Evolutionary conservation across 2,888 invertebrate species (phyloP).

Genomic region (Pristionchus entomophagus): DNA sequence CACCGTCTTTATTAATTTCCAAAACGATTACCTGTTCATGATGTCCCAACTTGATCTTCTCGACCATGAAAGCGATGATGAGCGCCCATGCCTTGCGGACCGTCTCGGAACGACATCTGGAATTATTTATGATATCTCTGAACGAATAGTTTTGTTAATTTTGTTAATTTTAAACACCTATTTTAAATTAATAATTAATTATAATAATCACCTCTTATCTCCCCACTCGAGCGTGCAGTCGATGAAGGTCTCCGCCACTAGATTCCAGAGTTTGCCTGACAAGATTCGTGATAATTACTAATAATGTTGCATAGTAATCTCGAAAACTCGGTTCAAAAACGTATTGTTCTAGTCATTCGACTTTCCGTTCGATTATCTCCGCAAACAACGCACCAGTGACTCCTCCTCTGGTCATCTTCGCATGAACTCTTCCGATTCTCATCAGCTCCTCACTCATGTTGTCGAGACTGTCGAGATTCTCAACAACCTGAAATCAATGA

Average conservation of each 20-base stretch:
- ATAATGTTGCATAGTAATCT: background rate
- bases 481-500: conserved; percentile 70
- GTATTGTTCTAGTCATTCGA: too few relatives aligned
- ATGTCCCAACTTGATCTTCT: conserved; percentile 74
- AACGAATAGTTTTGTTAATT: too few relatives aligned
- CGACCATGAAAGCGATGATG: conserved; percentile 74
- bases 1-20: too few relatives aligned
- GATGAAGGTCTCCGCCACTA: conserved; percentile 74
- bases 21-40: conserved; percentile 74
- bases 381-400: conserved; percentile 63
- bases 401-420: conserved; percentile 68
- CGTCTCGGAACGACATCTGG: conserved; percentile 69
- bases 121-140: conserved; percentile 26
- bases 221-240: conserved; percentile 76
- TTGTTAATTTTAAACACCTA: background rate
- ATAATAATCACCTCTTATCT: conserved; percentile 70
- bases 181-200: background rate
- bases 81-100: conserved; percentile 73
- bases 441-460: conserved; percentile 66
- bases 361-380: too few relatives aligned
- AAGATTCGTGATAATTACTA: background rate
- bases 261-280: conserved; percentile 71
- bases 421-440: conserved; percentile 70
- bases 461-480: conserved; percentile 72
- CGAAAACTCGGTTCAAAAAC: too few relatives aligned